phyloP scores from a whole-genome alignment of 2,797 vertebrate genomes.

The Mus minutoides region DNA sequence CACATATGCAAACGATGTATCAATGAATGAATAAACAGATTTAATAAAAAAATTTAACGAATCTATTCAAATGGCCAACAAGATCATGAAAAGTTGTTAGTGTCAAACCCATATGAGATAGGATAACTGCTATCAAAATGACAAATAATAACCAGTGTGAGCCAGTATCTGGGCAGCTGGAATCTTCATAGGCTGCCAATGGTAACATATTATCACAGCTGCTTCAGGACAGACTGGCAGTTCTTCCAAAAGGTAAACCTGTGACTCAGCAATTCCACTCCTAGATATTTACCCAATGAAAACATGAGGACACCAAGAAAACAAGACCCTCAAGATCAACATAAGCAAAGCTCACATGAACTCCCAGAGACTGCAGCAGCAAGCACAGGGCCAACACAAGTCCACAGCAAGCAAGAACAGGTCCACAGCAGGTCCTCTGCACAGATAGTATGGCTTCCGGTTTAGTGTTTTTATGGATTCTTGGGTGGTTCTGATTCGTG shows the following conservation, averaged over 20 bases:
- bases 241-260: constrained; percentile 45
- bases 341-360: background rate
- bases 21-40: background rate
- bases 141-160: constrained; percentile 20
- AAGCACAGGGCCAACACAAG: background rate
- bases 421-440: background rate
- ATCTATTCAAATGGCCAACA: constrained; percentile 38
- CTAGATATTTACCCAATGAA: background rate
- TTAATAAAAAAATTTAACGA: background rate
- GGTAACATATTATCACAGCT: background rate
- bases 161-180: background rate
- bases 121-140: constrained; percentile 51
- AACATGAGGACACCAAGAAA: constrained; percentile 7
- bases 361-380: background rate
- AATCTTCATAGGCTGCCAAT: background rate
- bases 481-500: background rate
- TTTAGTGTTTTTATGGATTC: background rate
- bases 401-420: background rate
- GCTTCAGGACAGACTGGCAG: background rate
- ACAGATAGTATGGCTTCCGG: background rate
- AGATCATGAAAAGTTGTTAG: constrained; percentile 52
- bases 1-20: background rate
- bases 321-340: background rate
- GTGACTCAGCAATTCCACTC: constrained; percentile 25
- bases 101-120: constrained; percentile 11